Evolutionary conservation across 1,140 invertebrate species (phyloP).

Genomic region (Sitophilus oryzae): DNA sequence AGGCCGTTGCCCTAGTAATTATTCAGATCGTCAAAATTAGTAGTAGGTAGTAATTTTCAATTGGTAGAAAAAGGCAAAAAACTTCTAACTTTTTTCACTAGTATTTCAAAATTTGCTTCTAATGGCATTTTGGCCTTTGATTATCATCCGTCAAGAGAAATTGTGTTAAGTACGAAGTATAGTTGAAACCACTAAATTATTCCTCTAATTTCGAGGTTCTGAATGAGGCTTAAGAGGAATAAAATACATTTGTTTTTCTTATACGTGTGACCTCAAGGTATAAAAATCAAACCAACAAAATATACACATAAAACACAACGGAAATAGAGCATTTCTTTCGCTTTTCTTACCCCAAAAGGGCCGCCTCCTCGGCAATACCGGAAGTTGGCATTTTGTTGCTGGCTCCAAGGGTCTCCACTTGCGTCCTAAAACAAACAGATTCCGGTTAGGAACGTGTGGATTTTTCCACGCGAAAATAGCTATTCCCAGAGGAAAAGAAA

Average conservation of each 20-base stretch:
- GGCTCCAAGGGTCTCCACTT: slow-evolving; percentile 27
- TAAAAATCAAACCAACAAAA: slow-evolving; percentile 15
- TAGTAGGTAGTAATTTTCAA: no score
- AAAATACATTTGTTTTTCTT: background rate
- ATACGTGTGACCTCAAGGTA: background rate
- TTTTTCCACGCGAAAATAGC: background rate
- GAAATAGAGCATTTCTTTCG: slow-evolving; percentile 4
- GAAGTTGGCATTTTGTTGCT: slow-evolving; percentile 58
- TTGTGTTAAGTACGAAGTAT: no score
- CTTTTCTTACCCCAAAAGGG: slow-evolving; percentile 61
- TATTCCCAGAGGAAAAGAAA: background rate
- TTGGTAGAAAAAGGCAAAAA: no score
- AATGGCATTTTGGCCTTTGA: no score
- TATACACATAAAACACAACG: slow-evolving; percentile 2
- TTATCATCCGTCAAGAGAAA: no score
- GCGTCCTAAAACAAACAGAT: slow-evolving; percentile 53
- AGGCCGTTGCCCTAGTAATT: no score
- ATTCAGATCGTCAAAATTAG: no score
- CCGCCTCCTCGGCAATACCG: slow-evolving; percentile 61
- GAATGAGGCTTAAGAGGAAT: no score
- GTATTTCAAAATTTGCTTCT: background rate
- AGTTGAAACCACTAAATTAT: no score
- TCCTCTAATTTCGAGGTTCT: no score
- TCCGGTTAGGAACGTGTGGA: slow-evolving; percentile 8
- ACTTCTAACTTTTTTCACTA: no score